Conservation (phyloP, 2,797 vertebrate species). For the Uromys caudimaculatus region DNA sequence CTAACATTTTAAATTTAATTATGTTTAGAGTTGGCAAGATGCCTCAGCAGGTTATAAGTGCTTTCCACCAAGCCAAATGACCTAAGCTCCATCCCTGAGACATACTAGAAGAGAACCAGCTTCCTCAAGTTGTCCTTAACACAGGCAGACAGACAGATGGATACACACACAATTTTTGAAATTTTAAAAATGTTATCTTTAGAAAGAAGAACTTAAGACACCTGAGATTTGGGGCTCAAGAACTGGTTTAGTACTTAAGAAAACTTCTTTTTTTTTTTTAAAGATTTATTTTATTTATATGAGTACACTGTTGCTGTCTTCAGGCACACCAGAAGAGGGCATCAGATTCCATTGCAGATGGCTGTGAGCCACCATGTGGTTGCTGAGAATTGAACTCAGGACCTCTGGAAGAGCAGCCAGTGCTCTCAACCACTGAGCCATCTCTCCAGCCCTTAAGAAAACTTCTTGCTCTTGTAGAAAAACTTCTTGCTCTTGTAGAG, state of each 20-base stretch:
- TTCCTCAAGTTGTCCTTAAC: background rate
- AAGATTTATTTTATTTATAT: too few species aligned
- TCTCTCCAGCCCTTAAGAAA: too few species aligned
- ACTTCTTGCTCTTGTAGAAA: too few species aligned
- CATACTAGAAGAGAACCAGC: background rate
- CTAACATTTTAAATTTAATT: conserved; percentile 53
- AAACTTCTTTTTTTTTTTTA: too few species aligned
- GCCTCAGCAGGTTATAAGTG: background rate
- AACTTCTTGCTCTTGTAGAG: background rate
- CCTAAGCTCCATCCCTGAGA: background rate
- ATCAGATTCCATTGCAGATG: too few species aligned
- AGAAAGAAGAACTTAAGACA: conserved; percentile 60
- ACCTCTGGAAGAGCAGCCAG: too few species aligned
- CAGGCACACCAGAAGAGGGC: too few species aligned
- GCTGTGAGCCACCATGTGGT: too few species aligned
- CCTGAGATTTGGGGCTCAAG: background rate
- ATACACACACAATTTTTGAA: background rate
- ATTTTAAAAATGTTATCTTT: conserved; percentile 23
- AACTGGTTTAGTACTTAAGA: background rate
- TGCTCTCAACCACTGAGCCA: too few species aligned
- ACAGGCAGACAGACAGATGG: background rate
- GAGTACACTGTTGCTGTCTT: too few species aligned
- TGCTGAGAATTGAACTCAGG: too few species aligned
- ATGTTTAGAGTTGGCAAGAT: background rate
- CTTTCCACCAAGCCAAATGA: background rate